A percentile compares a stretch with the other conserved stretches of the same genome.
These are phyloP conservation scores for Bubo scandiacus DNA, from an alignment of 2,113 vertebrate species.

Conservation along the genomic window DNA sequence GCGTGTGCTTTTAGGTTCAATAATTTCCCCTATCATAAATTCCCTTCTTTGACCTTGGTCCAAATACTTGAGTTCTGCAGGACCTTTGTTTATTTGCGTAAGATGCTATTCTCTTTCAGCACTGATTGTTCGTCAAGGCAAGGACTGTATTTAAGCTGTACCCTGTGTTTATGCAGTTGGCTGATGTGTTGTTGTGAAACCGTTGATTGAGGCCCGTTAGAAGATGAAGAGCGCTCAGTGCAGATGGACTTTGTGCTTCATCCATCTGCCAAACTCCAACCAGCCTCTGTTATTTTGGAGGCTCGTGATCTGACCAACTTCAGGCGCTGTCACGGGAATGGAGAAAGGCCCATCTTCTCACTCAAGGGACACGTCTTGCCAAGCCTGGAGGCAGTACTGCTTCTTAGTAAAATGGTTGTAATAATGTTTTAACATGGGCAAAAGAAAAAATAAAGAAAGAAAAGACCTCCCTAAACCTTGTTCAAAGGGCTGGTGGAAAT, in stretches of 20 bases:
- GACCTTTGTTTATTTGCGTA: slow-evolving; percentile 33
- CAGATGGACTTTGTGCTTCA: not conserved
- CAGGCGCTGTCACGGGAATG: not conserved
- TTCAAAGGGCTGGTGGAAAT: slow-evolving; percentile 58
- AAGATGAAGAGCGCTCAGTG: not conserved
- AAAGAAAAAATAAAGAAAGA: slow-evolving; percentile 19
- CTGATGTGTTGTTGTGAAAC: slow-evolving; percentile 13
- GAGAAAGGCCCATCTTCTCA: slow-evolving; percentile 30
- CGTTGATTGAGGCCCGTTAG: not conserved
- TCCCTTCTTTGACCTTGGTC: slow-evolving; percentile 8
- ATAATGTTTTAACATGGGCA: slow-evolving; percentile 32
- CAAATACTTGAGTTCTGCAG: not conserved
- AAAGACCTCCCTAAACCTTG: slow-evolving; percentile 52
- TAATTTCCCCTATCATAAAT: not conserved
- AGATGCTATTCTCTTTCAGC: slow-evolving; percentile 22
- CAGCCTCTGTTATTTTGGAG: slow-evolving; percentile 10
- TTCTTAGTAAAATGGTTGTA: slow-evolving; percentile 52
- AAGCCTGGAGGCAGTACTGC: slow-evolving; percentile 42
- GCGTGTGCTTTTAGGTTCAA: not conserved
- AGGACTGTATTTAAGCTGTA: not conserved
- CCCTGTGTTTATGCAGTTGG: slow-evolving; percentile 48
- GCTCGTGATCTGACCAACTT: not conserved
- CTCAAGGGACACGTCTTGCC: slow-evolving; percentile 34
- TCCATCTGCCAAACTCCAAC: slow-evolving; percentile 12
- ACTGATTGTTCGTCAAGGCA: not conserved